Conservation (phyloP, 2,797 vertebrate genomes). For the Ispidina picta region DNA sequence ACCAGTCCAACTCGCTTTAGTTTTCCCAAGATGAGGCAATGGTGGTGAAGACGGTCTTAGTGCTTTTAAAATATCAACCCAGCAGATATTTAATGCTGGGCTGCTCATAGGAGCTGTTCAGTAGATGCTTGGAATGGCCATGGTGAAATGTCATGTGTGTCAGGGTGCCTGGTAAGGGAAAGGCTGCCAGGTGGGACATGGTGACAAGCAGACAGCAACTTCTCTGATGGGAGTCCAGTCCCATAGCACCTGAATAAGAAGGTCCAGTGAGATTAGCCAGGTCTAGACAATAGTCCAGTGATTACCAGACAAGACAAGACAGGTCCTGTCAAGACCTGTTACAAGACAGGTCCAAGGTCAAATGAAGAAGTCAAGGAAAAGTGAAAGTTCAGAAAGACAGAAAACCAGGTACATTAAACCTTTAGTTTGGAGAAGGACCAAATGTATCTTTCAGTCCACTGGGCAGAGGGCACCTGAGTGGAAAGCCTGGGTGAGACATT, state of each 20-base stretch:
- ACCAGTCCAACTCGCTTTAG: background rate
- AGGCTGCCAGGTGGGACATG: background rate
- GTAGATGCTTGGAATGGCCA: background rate
- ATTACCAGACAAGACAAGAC: background rate
- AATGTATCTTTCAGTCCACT: background rate
- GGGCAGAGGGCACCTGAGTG: background rate
- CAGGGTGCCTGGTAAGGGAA: background rate
- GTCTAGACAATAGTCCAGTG: background rate
- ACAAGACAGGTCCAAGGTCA: background rate
- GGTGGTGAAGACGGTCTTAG: background rate
- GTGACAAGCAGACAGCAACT: background rate
- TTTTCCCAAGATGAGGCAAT: constrained; percentile 54
- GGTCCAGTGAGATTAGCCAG: background rate
- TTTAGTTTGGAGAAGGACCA: background rate
- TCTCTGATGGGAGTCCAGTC: background rate
- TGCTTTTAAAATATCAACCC: background rate
- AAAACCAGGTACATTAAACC: background rate
- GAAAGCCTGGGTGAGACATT: background rate
- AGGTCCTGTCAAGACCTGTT: background rate
- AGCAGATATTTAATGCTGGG: background rate
- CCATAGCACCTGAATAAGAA: background rate
- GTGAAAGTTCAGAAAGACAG: background rate
- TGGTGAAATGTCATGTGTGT: background rate
- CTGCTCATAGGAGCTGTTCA: background rate
- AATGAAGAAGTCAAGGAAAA: background rate